Percentiles rank a stretch among this genome's conserved stretches.
phyloP scores from a whole-genome alignment of 2,888 invertebrate species.

The Hermaeophaga mercurialis region DNA sequence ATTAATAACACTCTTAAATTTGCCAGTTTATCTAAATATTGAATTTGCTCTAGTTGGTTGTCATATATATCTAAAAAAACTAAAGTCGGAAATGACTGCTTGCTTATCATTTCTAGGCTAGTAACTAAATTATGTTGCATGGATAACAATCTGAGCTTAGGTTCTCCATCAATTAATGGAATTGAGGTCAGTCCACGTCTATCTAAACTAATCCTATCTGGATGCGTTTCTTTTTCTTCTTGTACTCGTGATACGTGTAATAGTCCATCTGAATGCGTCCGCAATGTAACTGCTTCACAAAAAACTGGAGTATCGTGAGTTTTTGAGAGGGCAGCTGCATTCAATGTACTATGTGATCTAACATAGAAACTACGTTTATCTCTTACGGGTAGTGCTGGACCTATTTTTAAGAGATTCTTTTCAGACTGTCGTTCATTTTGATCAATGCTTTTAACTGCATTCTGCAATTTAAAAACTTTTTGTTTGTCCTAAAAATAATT shows the following conservation, averaged over 20 bases:
- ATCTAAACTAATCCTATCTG: constrained; percentile 88
- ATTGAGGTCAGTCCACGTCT: constrained; percentile 81
- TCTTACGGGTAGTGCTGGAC: constrained; percentile 51
- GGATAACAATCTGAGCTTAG: constrained; percentile 77
- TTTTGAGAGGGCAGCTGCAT: constrained; percentile 45
- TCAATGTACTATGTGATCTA: constrained; percentile 62
- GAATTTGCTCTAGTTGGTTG: constrained; percentile 89
- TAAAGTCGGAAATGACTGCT: constrained; percentile 68
- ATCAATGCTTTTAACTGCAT: constrained; percentile 41
- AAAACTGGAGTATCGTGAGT: constrained; percentile 28
- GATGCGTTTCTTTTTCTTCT: constrained; percentile 81
- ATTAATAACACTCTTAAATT: constrained; percentile 84
- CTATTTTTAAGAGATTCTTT: constrained; percentile 52
- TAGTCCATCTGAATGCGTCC: constrained; percentile 68
- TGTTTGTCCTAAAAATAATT: constrained; percentile 50
- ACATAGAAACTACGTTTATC: constrained; percentile 47
- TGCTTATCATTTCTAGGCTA: constrained; percentile 68
- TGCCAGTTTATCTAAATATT: constrained; percentile 75
- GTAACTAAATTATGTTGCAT: constrained; percentile 91
- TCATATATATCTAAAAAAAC: constrained; percentile 94
- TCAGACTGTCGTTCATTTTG: constrained; percentile 43
- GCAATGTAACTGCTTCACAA: constrained; percentile 53
- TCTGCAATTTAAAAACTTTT: constrained; percentile 44
- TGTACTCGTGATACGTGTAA: constrained; percentile 72
- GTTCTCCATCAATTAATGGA: constrained; percentile 80